These are phyloP conservation scores for Drosophila ogumai DNA, from an alignment of 1,140 invertebrate genomes.

Conservation along the genomic window DNA sequence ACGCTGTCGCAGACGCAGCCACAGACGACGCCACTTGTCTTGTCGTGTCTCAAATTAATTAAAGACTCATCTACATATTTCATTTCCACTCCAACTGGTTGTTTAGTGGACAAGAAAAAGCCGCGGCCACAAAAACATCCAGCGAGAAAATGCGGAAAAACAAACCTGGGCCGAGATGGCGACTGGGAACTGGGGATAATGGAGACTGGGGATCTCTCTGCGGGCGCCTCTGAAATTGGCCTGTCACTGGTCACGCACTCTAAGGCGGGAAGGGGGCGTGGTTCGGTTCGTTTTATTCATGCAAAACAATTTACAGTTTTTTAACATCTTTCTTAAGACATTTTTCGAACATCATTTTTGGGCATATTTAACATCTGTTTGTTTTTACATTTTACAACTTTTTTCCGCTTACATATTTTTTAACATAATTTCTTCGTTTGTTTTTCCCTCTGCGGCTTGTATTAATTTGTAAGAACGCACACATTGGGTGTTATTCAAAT, in stretches of 20 bases:
- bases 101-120: slow-evolving; percentile 59
- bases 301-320: slow-evolving; percentile 65
- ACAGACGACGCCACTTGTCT: slow-evolving; percentile 78
- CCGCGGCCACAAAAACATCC: slow-evolving; percentile 38
- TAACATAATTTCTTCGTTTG: slow-evolving; percentile 54
- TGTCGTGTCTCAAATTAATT: slow-evolving; percentile 84
- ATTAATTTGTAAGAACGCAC: slow-evolving; percentile 75
- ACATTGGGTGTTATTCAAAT: slow-evolving; percentile 62
- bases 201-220: slow-evolving; percentile 51
- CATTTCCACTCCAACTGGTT: slow-evolving; percentile 83
- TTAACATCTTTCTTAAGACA: slow-evolving; percentile 59
- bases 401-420: slow-evolving; percentile 32
- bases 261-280: slow-evolving; percentile 19
- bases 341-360: slow-evolving; percentile 39
- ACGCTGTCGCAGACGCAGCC: slow-evolving; percentile 58
- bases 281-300: slow-evolving; percentile 52
- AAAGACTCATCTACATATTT: slow-evolving; percentile 84
- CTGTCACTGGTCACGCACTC: slow-evolving; percentile 66
- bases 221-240: slow-evolving; percentile 75
- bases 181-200: slow-evolving; percentile 20
- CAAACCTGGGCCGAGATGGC: slow-evolving; percentile 40
- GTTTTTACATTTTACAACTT: slow-evolving; percentile 58
- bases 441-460: slow-evolving; percentile 39
- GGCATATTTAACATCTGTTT: slow-evolving; percentile 47
- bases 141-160: slow-evolving; percentile 77